A percentile compares a stretch with the other conserved stretches of the same genome.
phyloP scores from a whole-genome alignment of 2,888 invertebrate species.

The Gymnoscelis rufifasciata region DNA sequence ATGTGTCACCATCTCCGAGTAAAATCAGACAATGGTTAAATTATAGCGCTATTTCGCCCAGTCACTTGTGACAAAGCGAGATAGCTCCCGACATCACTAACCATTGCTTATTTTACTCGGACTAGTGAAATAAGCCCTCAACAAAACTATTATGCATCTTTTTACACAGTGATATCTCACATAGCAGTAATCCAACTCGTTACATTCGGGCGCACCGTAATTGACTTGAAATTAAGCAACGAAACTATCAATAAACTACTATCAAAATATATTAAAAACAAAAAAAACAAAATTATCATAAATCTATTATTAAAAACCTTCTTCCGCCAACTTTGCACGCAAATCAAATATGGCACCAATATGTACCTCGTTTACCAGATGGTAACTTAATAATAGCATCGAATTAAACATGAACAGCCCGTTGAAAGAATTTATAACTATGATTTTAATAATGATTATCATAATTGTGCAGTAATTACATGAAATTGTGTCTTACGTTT shows the following conservation, averaged over 20 bases:
- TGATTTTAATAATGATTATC: slow-evolving; percentile 48
- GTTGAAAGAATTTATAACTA: slow-evolving; percentile 38
- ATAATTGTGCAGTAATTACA: slow-evolving; percentile 73
- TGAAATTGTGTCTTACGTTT: slow-evolving; percentile 53
- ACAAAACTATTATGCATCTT: not conserved
- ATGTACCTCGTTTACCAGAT: slow-evolving; percentile 18
- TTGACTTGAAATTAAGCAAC: slow-evolving; percentile 59
- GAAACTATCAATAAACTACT: slow-evolving; percentile 33
- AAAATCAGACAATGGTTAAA: too few relatives aligned
- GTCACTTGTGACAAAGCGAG: too few relatives aligned
- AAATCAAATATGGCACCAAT: slow-evolving; percentile 27
- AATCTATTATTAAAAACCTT: too few relatives aligned
- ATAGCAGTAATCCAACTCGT: slow-evolving; percentile 40
- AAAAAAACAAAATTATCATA: slow-evolving; percentile 38
- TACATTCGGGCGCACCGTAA: slow-evolving; percentile 69
- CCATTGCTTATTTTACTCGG: too few relatives aligned
- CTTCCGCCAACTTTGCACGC: slow-evolving; percentile 2
- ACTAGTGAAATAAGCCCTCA: too few relatives aligned
- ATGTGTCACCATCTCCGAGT: too few relatives aligned
- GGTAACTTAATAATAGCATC: slow-evolving; percentile 16
- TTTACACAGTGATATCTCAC: slow-evolving; percentile 27
- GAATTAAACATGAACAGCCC: slow-evolving; percentile 5
- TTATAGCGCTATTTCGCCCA: too few relatives aligned
- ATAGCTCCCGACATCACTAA: too few relatives aligned
- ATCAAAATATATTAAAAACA: slow-evolving; percentile 33